These are phyloP conservation scores for Manduca sexta DNA, from an alignment of 1,140 invertebrate genomes.

Conservation along the genomic window DNA sequence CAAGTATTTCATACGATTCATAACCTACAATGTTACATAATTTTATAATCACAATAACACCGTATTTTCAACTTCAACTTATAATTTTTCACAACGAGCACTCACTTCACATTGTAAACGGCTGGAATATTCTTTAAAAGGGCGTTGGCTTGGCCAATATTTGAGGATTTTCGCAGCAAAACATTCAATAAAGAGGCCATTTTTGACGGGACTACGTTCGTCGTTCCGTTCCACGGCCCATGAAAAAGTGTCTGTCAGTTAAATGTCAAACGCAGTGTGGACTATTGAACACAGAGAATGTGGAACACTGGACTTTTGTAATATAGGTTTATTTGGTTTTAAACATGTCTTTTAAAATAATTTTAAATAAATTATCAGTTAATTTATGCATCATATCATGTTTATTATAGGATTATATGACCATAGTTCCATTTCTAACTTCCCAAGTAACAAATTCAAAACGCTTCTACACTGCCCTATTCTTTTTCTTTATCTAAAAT, in stretches of 20 bases:
- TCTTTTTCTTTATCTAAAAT: too few species aligned
- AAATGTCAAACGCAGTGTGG: background rate
- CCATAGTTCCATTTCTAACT: too few species aligned
- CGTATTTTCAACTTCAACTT: background rate
- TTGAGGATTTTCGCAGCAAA: conserved; percentile 64
- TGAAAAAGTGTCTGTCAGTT: background rate
- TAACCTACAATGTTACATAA: conserved; percentile 63
- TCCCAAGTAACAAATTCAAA: too few species aligned
- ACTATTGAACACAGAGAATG: background rate
- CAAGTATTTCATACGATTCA: too few species aligned
- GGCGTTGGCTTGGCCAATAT: conserved; percentile 41
- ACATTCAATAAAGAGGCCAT: conserved; percentile 68
- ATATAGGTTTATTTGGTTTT: too few species aligned
- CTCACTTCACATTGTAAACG: conserved; percentile 67
- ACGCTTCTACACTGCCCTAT: too few species aligned
- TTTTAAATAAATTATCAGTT: too few species aligned
- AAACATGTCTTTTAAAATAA: too few species aligned
- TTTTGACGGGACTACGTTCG: conserved; percentile 31
- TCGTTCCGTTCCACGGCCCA: background rate
- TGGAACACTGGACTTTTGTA: too few species aligned
- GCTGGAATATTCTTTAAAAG: conserved; percentile 58
- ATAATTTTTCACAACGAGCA: conserved; percentile 13
- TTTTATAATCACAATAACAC: conserved; percentile 20
- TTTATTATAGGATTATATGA: too few species aligned
- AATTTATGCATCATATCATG: too few species aligned